Percentiles rank a stretch among this genome's conserved stretches.
These are phyloP conservation scores for Ochropleura plecta DNA, from an alignment of 2,888 invertebrate species.

Conservation along the genomic window DNA sequence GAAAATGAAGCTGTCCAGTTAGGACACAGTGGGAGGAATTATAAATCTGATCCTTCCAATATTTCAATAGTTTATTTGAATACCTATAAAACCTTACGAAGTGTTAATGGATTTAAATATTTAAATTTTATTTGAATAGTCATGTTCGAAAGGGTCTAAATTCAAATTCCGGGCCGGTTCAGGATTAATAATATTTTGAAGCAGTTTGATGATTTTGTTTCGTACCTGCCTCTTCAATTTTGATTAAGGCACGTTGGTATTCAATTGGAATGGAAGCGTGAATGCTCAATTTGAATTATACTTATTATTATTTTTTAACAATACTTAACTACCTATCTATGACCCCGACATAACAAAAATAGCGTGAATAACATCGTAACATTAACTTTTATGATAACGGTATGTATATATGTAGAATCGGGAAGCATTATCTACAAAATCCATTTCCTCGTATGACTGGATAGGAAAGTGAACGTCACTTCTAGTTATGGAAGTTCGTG, in stretches of 20 bases:
- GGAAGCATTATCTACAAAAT: conserved; percentile 53
- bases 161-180: conserved; percentile 5
- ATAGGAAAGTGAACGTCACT: conserved; percentile 26
- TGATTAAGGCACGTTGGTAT: neutral
- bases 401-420: conserved; percentile 53
- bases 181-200: conserved; percentile 14
- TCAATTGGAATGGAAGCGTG: neutral
- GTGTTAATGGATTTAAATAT: conserved; percentile 15
- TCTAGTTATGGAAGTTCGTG: conserved; percentile 7
- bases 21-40: conserved; percentile 39
- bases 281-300: neutral
- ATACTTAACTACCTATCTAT: neutral
- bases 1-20: conserved; percentile 62
- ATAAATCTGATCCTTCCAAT: conserved; percentile 46
- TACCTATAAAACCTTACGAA: neutral
- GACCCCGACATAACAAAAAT: conserved; percentile 35
- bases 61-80: conserved; percentile 35
- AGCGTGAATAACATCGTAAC: conserved; percentile 67
- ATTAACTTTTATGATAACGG: conserved; percentile 69
- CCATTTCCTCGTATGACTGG: conserved; percentile 51
- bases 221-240: neutral
- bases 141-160: neutral
- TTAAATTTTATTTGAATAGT: conserved; percentile 30
- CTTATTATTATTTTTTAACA: neutral
- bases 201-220: neutral